phyloP scores from a whole-genome alignment of 2,113 vertebrate species.

The Scortum barcoo region DNA sequence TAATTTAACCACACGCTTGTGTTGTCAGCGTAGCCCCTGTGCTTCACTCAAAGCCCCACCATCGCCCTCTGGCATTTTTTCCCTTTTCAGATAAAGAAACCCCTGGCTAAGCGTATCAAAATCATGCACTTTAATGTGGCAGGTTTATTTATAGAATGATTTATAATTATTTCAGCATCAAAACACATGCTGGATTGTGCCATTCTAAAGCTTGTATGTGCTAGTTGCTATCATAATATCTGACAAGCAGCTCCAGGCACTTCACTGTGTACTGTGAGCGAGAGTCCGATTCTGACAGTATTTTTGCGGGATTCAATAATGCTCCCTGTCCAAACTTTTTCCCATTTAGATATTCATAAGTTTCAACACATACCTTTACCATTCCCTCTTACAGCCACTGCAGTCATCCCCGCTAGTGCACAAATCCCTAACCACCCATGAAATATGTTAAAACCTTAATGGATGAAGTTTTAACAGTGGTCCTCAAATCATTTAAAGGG shows the following conservation, averaged over 20 bases:
- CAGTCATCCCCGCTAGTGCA: slow-evolving; percentile 33
- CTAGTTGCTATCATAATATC: slow-evolving; percentile 38
- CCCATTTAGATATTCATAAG: slow-evolving; percentile 55
- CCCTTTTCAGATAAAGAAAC: slow-evolving; percentile 59
- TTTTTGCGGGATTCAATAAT: slow-evolving; percentile 43
- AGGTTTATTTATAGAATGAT: slow-evolving; percentile 66
- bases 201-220: slow-evolving; percentile 42
- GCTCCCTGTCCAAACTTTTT: slow-evolving; percentile 40
- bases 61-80: slow-evolving; percentile 64
- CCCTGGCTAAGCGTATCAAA: slow-evolving; percentile 56
- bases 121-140: slow-evolving; percentile 49
- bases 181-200: slow-evolving; percentile 43
- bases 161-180: slow-evolving; percentile 73
- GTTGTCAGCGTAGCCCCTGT: slow-evolving; percentile 62
- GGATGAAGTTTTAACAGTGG: slow-evolving; percentile 35
- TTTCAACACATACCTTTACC: slow-evolving; percentile 45
- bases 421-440: slow-evolving; percentile 61
- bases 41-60: slow-evolving; percentile 62
- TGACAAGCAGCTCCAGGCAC: slow-evolving; percentile 54
- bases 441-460: slow-evolving; percentile 66
- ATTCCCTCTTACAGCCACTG: slow-evolving; percentile 10
- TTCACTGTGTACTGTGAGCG: slow-evolving; percentile 14
- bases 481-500: slow-evolving; percentile 47
- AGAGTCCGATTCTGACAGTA: slow-evolving; percentile 23
- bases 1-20: slow-evolving; percentile 67